Base-by-base conservation (phyloP, 2,113 vertebrate genomes). In the Chinchilla lanigera region DNA sequence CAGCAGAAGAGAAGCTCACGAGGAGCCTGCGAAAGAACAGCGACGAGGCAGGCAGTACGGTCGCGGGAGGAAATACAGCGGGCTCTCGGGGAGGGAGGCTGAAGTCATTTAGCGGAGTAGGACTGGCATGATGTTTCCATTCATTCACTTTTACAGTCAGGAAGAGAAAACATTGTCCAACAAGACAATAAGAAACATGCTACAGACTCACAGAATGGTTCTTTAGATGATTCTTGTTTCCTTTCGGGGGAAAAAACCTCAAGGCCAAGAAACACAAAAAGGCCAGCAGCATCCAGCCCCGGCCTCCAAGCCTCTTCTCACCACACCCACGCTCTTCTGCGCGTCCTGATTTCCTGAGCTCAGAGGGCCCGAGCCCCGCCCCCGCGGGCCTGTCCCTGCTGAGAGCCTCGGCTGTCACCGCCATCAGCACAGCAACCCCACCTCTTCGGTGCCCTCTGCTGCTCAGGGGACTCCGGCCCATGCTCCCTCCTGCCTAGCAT, bases 101-200 rank as follows among this genome's bases (percentile, higher is more conserved):
- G n/a, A 80, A n/a, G 86, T n/a, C 56, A 77, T 44, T 86, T 82
- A 90, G 75, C 0, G 61, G 41, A 60, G 33, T 7, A 85, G 5
- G 50, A 81, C 2, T 90, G 52, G 61, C 24, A 56, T 80, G 65
- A 84, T 20, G 35, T 80, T 90, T 83, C 41, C 75, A 19, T 69
- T 89, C 61, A 89, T 93, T 92, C 47, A 38, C 78, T 90, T 83
- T 96, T 81, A 95, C 90, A 93, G 94, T 41, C 24, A 78, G 60
- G 24, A 86, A 89, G 22, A 85, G 24, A 89, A 96, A 95, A 75
- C 58, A 44, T 61, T 89, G 87, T 13, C 38, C 75, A 93, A 86
- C 65, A 87, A 87, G 63, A 78, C 35, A 83, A 69, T 20, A 77
- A 84, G 89, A 92, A 58, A 63, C 33, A 92, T 3, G 19, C 63